Evolutionary conservation across 2,888 invertebrate genomes (phyloP), one percentile per base, ranked within the genome.

Genomic region (Platycheirus albimanus): DNA sequence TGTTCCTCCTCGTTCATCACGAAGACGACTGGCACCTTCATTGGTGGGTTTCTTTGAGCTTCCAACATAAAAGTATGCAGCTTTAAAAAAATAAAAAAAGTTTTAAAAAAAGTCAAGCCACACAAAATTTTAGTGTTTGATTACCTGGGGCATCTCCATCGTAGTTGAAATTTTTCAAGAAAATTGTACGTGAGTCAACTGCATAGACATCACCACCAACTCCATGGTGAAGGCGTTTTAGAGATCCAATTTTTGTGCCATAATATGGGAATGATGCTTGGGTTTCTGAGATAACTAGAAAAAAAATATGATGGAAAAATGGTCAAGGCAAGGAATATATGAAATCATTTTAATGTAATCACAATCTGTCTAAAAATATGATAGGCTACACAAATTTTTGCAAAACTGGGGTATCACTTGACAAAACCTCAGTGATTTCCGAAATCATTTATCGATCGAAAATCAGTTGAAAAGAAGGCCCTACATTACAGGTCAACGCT

Each of bases 61-160:
- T 76, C 97, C 97, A 88, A 95, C 96, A 92, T 96, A 97, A 92
- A 98, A 98, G 90, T 94, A 97, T 13, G 97, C 97, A 87, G 97
- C 97, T 97, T 92, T 45, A 11, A 8, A 20, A 36, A 61, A 49
- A 13, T 7, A 10, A 33, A 45, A 28, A 30, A 58, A 17, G n/a
- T 3, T 13, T 2, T 15, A 0, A 15, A 58, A 4, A 4, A 24
- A 4, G 3, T 24, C 24, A 4, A 24, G 24, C 3, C 6, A 4
- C 6, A 3, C 6, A 6, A 4, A 33, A 33, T 33, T 52, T 19
- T 49, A 0, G n/a, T 43, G 33, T 28, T 6, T 38, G 28, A 0
- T 8, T 87, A 97, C 97, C 95, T 89, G 97, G 97, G 56, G 96
- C 97, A 90, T 96, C 95, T 74, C 98, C 98, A 88, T 97, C 97